These are phyloP conservation scores for Brachypalpus laphriformis DNA, from an alignment of 2,888 invertebrate genomes.

Conservation along the genomic window DNA sequence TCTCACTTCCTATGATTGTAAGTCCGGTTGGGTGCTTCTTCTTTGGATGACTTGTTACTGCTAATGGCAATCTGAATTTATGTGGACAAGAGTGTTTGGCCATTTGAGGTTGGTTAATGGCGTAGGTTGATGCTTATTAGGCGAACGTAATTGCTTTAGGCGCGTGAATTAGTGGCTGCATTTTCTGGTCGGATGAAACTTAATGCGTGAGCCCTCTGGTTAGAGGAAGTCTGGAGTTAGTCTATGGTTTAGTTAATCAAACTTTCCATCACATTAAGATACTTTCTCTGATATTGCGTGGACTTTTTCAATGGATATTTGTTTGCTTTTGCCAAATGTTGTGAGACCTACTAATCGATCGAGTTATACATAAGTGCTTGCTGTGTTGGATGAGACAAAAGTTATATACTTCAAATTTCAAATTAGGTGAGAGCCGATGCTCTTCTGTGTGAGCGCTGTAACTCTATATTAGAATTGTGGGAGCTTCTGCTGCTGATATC, in stretches of 20 bases:
- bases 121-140: background rate
- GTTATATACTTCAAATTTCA: too few relatives aligned
- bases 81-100: background rate
- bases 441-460: too few relatives aligned
- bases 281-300: background rate
- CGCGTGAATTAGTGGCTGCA: background rate
- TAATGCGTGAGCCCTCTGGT: background rate
- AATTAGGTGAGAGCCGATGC: too few relatives aligned
- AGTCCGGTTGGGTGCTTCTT: slow-evolving; percentile 18
- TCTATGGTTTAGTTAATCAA: background rate
- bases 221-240: background rate
- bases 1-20: slow-evolving; percentile 3
- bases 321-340: too few relatives aligned
- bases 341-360: too few relatives aligned
- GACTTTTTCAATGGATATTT: background rate
- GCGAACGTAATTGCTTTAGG: background rate
- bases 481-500: too few relatives aligned
- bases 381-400: too few relatives aligned
- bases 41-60: background rate
- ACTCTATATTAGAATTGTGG: too few relatives aligned
- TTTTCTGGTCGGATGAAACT: background rate
- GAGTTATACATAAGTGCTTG: too few relatives aligned
- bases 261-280: background rate
- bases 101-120: slow-evolving; percentile 8
- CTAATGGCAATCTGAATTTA: background rate